phyloP scores from a whole-genome alignment of 2,797 vertebrate species.

The Coregonus suidteri region DNA sequence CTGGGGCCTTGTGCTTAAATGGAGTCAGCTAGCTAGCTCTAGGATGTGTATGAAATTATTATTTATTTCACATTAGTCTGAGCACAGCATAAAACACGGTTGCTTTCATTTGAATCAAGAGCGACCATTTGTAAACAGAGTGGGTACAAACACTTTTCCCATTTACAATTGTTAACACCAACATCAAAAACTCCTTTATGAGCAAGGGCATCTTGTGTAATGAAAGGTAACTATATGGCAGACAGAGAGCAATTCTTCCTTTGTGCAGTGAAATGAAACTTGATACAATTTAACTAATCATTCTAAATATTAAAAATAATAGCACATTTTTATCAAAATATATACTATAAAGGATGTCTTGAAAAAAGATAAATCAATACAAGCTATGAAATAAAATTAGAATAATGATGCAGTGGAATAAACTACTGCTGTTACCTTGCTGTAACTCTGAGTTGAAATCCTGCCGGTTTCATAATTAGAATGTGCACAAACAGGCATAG shows the following conservation, averaged over 20 bases:
- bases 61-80: conserved; percentile 24
- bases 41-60: conserved; percentile 27
- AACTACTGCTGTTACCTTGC: background rate
- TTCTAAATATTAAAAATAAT: conserved; percentile 9
- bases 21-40: conserved; percentile 33
- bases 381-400: conserved; percentile 29
- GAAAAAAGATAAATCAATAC: background rate
- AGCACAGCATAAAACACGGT: conserved; percentile 44
- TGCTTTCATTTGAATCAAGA: conserved; percentile 43
- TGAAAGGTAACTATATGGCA: background rate
- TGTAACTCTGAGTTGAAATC: conserved; percentile 2
- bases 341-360: background rate
- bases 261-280: background rate
- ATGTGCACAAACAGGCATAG: conserved; percentile 59
- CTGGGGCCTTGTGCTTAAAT: conserved; percentile 39
- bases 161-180: conserved; percentile 7
- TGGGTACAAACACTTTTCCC: conserved; percentile 17
- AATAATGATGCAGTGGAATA: conserved; percentile 11
- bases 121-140: conserved; percentile 49
- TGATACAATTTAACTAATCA: background rate
- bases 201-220: background rate
- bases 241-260: background rate
- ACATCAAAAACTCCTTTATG: background rate
- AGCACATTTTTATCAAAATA: conserved; percentile 7
- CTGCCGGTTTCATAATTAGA: conserved; percentile 17